Evolutionary conservation across 2,797 vertebrate genomes (phyloP), one percentile per base, ranked within the genome.

Genomic region (Halcyon badia): DNA sequence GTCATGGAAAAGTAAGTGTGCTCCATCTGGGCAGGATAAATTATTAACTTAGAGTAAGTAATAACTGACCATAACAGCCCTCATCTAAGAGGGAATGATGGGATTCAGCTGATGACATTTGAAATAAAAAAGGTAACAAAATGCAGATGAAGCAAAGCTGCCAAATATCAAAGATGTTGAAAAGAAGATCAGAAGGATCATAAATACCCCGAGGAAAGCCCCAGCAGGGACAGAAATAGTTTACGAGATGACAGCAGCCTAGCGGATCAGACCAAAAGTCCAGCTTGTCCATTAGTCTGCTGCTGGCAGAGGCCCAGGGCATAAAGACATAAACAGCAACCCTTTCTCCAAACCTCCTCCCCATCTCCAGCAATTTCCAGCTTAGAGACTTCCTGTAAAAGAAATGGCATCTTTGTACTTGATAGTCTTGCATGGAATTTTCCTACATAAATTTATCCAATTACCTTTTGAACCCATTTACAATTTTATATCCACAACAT

Each of bases 401-500:
- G 39, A 88, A 69, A 21, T 8, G 46, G 81, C 1, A 0, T 46
- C 85, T 81, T 64, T 72, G 33, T 46, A n/a, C 48, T 61, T 64
- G 33, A 54, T 11, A 52, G 35, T 14, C 41, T 33, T 10, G 21
- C 61, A 58, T 69, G 91, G 94, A 93, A 91, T 91, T 95, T 96
- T 96, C 96, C 94, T 88, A 78, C 88, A 81, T 58, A 83, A 75
- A 86, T 86, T 28, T 57, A 65, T 68, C 33, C 83, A 62, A 39
- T 93, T 88, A 83, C 88, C 79, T 94, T 95, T 91, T 93, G 91
- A 96, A 91, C 79, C 33, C 90, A 72, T 93, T 83, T 91, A 72
- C 80, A 95, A 62, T 87, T 77, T n/a, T 1, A 3, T 44, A 78
- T 78, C 69, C 87, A 93, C 76, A 94, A 96, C 90, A 96, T 95